Base-by-base conservation (phyloP, 1,140 invertebrate species). In the Babylonia areolata region DNA sequence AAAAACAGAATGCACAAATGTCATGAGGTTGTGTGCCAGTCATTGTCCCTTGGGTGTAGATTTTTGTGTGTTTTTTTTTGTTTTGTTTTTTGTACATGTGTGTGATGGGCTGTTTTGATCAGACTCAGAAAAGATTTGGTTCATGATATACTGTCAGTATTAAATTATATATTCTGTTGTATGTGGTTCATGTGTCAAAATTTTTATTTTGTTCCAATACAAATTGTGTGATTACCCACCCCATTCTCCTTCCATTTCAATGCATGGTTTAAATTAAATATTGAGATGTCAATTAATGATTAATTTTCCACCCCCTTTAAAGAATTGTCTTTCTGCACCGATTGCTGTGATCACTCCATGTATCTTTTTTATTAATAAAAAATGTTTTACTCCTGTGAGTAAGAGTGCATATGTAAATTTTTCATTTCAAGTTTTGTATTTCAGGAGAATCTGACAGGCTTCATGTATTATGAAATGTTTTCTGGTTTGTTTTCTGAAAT, bases 311-410 rank as follows among this genome's bases (percentile, higher is more conserved):
- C 28, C 28, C 58, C 15, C 58, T 64, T 64, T 64, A 23, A 64
- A 64, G 6, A 12, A 28, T 64, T 11, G 58, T 23, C 58, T 64
- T 64, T 12, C 58, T 64, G 58, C 58, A 64, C 58, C 23, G 58
- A 23, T 64, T 64, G 58, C 58, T 64, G 58, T 64, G 58, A 64
- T 64, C 58, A 64, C 58, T 64, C 23, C 12, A 64, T 64, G 58
- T 64, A 64, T 23, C 58, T 64, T 64, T 64, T 64, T 64, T 64
- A n/a, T n/a, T n/a, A n/a, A n/a, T n/a, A n/a, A n/a, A n/a, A n/a
- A n/a, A n/a, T n/a, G n/a, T n/a, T n/a, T n/a, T n/a, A n/a, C n/a
- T n/a, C n/a, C n/a, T n/a, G 58, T 64, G 58, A n/a, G 15, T 64
- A 64, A 23, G 58, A 23, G 58, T 64, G 58, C 58, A 11, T 64